Evolutionary conservation across 1,140 invertebrate genomes (phyloP), one percentile per base, ranked within the genome.

Genomic region (Zaprionus gabonicus): DNA sequence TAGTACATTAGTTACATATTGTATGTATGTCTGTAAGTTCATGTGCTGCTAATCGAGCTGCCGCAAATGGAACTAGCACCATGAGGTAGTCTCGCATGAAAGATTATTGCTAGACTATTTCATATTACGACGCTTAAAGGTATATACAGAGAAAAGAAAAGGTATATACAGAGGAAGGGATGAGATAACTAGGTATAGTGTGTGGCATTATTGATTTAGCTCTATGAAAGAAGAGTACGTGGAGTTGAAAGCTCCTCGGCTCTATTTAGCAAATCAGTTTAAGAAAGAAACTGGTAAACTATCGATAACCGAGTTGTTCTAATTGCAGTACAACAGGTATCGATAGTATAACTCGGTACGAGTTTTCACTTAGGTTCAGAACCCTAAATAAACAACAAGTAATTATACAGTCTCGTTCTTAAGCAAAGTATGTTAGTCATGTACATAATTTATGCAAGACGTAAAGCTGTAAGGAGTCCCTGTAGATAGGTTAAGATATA

Each of bases 1-100:
- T 55, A 53, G 31, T 10, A 34, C 9, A 34, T 34, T 10, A 34
- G 31, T 34, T 12, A 31, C 28, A 44, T 20, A 20, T 13, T 2
- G 5, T 5, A 57, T 34, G 12, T 36, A 9, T 17, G 17, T 10
- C n/a, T 46, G n/a, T 46, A 17, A 17, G 41, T n/a, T 12, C 20
- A 38, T 58, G 3, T 58, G 57, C 34, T 38, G 23, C 57, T 59
- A 59, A 59, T 59, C 34, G 34, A 36, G 20, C 34, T 59, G 57
- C 46, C 34, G 57, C 23, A 36, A 44, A 59, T 59, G 57, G 20
- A 25, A 25, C 57, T 38, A 38, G 17, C 17, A 31, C 28, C 31
- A 34, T 58, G 28, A 36, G 56, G 0, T 36, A 41, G 20, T 59
- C 34, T 38, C 20, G 57, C 34, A 23, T 20, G 23, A 36, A 1